These are phyloP conservation scores for Bergia sp. DNA, from an alignment of 92 coral and sea anemone genomes.

Conservation along the genomic window DNA sequence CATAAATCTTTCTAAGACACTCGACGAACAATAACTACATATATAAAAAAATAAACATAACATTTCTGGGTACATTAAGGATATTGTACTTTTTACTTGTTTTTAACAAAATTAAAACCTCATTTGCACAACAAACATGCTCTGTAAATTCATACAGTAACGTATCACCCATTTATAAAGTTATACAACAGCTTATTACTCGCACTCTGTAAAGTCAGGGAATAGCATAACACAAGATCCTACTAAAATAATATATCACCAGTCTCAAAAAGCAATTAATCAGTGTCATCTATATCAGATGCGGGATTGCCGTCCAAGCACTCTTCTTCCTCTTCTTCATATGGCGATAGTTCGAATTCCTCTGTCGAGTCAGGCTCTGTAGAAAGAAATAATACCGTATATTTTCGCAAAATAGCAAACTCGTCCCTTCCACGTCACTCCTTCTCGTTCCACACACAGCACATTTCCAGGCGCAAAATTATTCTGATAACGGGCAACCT, in stretches of 20 bases:
- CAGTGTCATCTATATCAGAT: background rate
- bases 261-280: background rate
- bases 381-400: background rate
- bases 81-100: background rate
- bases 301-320: background rate
- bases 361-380: background rate
- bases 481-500: background rate
- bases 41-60: no score
- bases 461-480: no score
- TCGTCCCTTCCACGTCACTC: background rate
- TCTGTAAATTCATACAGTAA: no score
- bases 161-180: no score
- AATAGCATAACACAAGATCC: no score
- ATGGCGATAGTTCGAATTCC: background rate
- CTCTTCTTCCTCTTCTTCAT: slow-evolving; percentile 6
- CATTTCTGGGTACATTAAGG: no score
- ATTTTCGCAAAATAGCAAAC: background rate
- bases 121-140: background rate
- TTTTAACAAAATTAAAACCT: background rate
- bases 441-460: background rate
- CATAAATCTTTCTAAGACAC: no score
- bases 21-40: no score
- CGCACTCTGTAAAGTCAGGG: no score
- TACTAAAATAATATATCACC: no score
- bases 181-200: no score